Percentiles rank a stretch among this genome's conserved stretches.
Conservation (phyloP, 2,113 vertebrate species). For the Podarcis muralis region DNA sequence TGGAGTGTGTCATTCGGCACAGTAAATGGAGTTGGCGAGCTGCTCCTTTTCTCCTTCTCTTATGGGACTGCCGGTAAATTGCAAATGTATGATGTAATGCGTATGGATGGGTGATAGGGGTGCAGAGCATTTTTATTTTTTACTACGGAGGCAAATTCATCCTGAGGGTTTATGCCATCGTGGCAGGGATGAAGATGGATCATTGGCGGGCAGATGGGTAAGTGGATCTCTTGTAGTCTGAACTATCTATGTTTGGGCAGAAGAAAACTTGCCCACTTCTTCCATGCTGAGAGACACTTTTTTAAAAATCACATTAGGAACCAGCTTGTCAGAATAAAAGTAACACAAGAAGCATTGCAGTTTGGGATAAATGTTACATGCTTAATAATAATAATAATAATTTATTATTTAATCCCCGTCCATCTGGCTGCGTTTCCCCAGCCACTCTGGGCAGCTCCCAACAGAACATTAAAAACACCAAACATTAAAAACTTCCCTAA, state of each 20-base stretch:
- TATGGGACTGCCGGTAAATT: slow-evolving; percentile 33
- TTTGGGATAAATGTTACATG: not conserved
- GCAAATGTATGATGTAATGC: slow-evolving; percentile 9
- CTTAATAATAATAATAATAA: no score
- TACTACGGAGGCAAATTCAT: not conserved
- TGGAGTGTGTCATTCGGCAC: not conserved
- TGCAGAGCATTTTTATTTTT: not conserved
- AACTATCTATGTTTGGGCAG: not conserved
- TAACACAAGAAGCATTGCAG: not conserved
- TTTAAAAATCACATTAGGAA: not conserved
- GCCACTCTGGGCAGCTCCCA: no score
- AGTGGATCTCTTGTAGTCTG: not conserved
- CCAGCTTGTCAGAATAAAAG: not conserved
- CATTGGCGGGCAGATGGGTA: not conserved
- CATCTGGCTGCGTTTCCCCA: no score
- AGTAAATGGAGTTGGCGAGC: slow-evolving; percentile 34
- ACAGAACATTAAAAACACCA: no score
- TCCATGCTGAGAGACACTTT: not conserved
- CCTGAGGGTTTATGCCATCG: not conserved
- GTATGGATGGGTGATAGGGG: not conserved
- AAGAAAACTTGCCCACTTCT: not conserved
- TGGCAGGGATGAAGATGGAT: slow-evolving; percentile 6
- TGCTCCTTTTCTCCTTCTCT: not conserved
- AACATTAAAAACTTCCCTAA: no score
- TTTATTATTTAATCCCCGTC: not conserved